Conservation (phyloP, 2,797 vertebrate genomes). For the Garrulus glandarius region DNA sequence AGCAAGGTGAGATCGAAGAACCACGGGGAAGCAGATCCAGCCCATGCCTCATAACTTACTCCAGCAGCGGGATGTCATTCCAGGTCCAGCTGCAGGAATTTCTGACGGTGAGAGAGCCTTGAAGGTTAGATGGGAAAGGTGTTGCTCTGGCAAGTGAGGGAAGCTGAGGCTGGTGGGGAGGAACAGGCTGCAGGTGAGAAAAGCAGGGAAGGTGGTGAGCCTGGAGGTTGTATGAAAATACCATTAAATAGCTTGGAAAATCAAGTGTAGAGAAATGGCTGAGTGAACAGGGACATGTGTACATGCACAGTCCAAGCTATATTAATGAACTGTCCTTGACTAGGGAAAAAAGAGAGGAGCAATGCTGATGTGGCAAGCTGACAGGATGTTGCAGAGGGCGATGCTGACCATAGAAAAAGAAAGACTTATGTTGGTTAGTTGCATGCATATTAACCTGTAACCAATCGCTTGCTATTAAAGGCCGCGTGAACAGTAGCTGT, state of each 20-base stretch:
- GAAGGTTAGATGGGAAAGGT: not conserved
- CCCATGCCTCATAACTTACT: not conserved
- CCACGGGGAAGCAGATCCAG: not conserved
- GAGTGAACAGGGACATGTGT: too few species aligned
- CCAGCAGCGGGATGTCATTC: not conserved
- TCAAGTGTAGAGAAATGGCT: not conserved
- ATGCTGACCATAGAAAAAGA: too few species aligned
- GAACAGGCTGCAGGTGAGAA: not conserved
- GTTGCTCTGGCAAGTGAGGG: not conserved
- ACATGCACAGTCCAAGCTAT: too few species aligned
- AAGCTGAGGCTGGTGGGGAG: not conserved
- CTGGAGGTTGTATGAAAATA: not conserved
- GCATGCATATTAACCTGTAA: too few species aligned
- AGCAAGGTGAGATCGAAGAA: not conserved
- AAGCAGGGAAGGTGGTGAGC: not conserved
- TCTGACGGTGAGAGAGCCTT: not conserved
- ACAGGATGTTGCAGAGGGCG: too few species aligned
- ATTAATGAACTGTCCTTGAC: too few species aligned
- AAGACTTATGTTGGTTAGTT: too few species aligned
- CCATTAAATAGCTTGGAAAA: not conserved
- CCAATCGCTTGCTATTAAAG: too few species aligned
- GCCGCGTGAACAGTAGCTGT: too few species aligned
- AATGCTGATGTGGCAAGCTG: too few species aligned
- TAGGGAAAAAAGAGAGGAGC: too few species aligned
- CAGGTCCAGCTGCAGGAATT: conserved; percentile 64